Evolutionary conservation across 2,113 vertebrate genomes (phyloP).

Genomic region (Oreochromis tanganicae): DNA sequence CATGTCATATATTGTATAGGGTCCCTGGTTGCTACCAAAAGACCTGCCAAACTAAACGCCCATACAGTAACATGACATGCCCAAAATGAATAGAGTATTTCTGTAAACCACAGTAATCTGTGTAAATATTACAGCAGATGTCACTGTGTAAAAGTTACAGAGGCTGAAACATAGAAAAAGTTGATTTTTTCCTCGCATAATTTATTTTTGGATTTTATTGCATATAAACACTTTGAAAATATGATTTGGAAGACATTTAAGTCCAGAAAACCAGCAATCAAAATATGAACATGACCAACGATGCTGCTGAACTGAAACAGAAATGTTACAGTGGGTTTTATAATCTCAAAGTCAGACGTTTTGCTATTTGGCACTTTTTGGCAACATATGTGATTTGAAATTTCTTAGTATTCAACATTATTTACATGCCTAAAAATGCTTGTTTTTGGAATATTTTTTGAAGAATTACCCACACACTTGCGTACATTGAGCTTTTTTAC

Average conservation of each 20-base stretch:
- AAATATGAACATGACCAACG: neutral
- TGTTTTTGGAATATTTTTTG: accelerated
- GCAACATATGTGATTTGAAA: neutral
- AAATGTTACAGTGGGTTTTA: neutral
- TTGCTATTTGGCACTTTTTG: neutral
- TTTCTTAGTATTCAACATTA: neutral
- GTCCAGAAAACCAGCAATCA: neutral
- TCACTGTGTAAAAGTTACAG: neutral
- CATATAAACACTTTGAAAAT: neutral
- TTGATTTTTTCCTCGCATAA: accelerated
- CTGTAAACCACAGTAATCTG: neutral
- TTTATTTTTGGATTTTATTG: neutral
- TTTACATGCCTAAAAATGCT: neutral
- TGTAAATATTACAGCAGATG: neutral
- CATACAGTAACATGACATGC: neutral
- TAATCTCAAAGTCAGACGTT: neutral
- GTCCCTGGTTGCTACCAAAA: neutral
- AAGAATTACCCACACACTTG: accelerated
- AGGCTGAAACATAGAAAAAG: neutral
- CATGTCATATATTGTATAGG: neutral
- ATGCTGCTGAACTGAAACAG: neutral
- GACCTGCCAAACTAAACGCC: neutral
- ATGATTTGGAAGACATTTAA: accelerated
- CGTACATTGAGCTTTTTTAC: neutral
- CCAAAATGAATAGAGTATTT: neutral